phyloP scores from a whole-genome alignment of 1,140 invertebrate species.

The Bombus turneri region DNA sequence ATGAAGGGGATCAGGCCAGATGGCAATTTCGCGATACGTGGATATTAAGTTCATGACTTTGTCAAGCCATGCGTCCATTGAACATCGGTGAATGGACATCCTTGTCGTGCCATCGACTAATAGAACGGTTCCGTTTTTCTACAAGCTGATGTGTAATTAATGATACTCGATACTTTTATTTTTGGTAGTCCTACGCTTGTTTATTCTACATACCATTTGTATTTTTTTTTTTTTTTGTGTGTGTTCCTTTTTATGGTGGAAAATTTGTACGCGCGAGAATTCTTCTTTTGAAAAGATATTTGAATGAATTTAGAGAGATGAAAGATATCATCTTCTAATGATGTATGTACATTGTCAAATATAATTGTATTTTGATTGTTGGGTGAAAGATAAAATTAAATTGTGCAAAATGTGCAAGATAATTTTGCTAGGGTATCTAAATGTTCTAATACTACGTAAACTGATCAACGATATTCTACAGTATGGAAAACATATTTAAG shows the following conservation, averaged over 20 bases:
- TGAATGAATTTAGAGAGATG: no score
- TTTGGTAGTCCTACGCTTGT: background rate
- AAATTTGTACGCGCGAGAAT: background rate
- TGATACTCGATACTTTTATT: background rate
- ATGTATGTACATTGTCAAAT: background rate
- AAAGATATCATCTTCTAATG: no score
- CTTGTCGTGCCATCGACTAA: background rate
- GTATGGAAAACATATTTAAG: background rate
- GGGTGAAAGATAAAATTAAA: background rate
- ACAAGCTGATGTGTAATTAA: background rate
- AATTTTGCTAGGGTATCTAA: background rate
- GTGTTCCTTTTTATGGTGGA: background rate
- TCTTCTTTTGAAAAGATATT: no score
- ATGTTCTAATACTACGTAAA: background rate
- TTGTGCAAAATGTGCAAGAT: background rate
- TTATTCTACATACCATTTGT: background rate
- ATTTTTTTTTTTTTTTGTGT: background rate
- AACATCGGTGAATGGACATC: background rate
- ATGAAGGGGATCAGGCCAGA: slow-evolving; percentile 43
- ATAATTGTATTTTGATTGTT: background rate
- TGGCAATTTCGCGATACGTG: slow-evolving; percentile 47
- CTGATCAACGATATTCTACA: background rate
- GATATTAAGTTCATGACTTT: slow-evolving; percentile 19
- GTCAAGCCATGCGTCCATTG: background rate
- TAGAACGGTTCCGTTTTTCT: background rate